Evolutionary conservation across 2,113 vertebrate genomes (phyloP).

Genomic region (Ranitomeya imitator): DNA sequence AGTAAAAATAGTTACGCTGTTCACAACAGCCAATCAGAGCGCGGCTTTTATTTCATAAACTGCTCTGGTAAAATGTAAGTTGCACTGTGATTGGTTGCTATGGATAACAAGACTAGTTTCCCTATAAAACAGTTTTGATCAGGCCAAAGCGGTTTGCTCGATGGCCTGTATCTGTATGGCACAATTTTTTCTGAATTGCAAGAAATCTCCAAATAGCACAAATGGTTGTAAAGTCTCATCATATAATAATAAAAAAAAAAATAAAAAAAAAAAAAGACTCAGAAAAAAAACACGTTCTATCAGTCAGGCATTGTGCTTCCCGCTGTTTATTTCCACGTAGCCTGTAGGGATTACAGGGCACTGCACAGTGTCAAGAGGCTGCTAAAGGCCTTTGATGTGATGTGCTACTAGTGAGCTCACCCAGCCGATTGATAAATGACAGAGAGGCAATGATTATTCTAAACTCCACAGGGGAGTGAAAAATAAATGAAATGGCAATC

Average conservation of each 20-base stretch:
- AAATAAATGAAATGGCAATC: constrained; percentile 42
- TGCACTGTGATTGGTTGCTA: no score
- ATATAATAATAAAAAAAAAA: neutral
- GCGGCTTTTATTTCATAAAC: no score
- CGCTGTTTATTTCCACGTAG: constrained; percentile 20
- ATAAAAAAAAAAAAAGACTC: neutral
- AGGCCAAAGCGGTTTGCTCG: neutral
- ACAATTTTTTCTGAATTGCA: neutral
- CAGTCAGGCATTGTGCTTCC: neutral
- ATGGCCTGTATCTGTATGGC: neutral
- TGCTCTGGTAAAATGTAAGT: no score
- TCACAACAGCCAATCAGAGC: no score
- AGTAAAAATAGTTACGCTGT: no score
- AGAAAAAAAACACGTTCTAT: constrained; percentile 5
- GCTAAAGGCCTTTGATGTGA: constrained; percentile 29
- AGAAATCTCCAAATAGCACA: neutral
- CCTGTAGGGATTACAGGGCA: constrained; percentile 21
- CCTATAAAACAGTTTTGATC: no score
- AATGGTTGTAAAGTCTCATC: neutral
- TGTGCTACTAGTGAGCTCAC: constrained; percentile 25
- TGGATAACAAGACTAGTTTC: no score
- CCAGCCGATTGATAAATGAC: constrained; percentile 30
- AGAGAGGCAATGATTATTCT: constrained; percentile 12
- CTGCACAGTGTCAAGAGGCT: constrained; percentile 38
- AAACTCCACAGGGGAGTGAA: neutral